Conservation (phyloP, 2,888 invertebrate genomes). For the Acleris holmiana region DNA sequence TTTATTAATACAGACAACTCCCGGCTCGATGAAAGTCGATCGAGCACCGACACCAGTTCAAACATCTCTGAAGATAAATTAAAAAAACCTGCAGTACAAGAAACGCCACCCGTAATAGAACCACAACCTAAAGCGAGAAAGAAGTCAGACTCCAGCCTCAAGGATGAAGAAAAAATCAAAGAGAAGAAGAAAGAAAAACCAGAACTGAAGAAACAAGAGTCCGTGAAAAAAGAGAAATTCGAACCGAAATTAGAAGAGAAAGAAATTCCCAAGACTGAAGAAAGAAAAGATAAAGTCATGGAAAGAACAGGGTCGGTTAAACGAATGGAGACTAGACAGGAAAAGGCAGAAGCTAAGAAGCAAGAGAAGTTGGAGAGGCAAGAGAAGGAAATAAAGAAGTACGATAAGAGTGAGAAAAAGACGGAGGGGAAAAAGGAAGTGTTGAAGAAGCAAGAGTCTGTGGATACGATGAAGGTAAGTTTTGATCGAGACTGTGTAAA, state of each 20-base stretch:
- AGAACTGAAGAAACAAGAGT: slow-evolving; percentile 60
- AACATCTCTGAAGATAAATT: slow-evolving; percentile 57
- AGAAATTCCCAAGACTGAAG: slow-evolving; percentile 54
- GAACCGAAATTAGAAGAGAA: slow-evolving; percentile 56
- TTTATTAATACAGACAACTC: slow-evolving; percentile 50
- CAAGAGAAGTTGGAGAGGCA: slow-evolving; percentile 58
- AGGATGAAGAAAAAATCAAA: slow-evolving; percentile 71
- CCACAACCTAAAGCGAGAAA: slow-evolving; percentile 64
- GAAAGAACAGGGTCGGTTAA: slow-evolving; percentile 39
- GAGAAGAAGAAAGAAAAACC: slow-evolving; percentile 60
- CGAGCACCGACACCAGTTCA: slow-evolving; percentile 61
- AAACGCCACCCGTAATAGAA: slow-evolving; percentile 41
- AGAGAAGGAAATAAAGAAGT: slow-evolving; percentile 59
- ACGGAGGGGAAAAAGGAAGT: slow-evolving; percentile 48
- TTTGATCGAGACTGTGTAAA: neutral
- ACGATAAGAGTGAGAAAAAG: slow-evolving; percentile 44
- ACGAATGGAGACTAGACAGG: slow-evolving; percentile 61
- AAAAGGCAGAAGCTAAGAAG: slow-evolving; percentile 58
- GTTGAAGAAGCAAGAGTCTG: slow-evolving; percentile 64
- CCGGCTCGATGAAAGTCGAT: slow-evolving; percentile 57
- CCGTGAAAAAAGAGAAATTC: slow-evolving; percentile 49
- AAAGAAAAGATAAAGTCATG: slow-evolving; percentile 42
- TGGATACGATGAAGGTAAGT: slow-evolving; percentile 68
- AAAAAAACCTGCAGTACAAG: slow-evolving; percentile 45
- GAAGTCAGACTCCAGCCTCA: slow-evolving; percentile 74